Evolutionary conservation across 2,888 invertebrate genomes (phyloP), one percentile per base, ranked within the genome.

Genomic region (Tanaodytes sp.): DNA sequence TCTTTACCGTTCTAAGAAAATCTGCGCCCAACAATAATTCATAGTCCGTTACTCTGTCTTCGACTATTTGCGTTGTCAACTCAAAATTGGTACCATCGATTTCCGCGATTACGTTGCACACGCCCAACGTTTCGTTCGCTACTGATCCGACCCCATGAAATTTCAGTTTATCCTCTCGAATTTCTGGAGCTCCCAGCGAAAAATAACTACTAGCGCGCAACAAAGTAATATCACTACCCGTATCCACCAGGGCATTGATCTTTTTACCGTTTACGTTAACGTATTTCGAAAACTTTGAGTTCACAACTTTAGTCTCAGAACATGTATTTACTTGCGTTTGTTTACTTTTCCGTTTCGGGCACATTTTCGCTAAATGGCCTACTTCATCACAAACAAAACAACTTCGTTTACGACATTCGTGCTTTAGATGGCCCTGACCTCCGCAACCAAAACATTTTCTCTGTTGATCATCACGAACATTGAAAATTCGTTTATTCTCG

Each of bases 11-110:
- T 19, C 39, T 4, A 4, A 52, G 27, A 14, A 52, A 52, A 52
- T 52, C 12, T 18, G 52, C 15, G 8, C 52, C 52, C 30, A 52
- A 40, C n/a, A 52, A 52, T 14, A 52, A n/a, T 16, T 39, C 40
- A 4, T 18, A 6, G 30, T 30, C 18, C 15, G 52, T 31, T 19
- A 52, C 20, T 0, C 39, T 11, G 33, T 52, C 14, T 18, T n/a
- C 1, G 1, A 40, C 52, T 5, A 52, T 40, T 2, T 52, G 52
- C 2, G 9, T 12, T 11, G 37, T 20, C 8, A 40, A 15, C 8
- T n/a, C 0, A 30, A 40, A 52, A n/a, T 8, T 18, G 8, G 27
- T 2, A 18, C 18, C 12, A 14, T 52, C 39, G 1, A 52, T 23
- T 2, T 4, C 40, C 20, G 40, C 9, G 5, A 4, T 4, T 8